Conservation (phyloP, 1,140 invertebrate species). For the Melitaea cinxia region DNA sequence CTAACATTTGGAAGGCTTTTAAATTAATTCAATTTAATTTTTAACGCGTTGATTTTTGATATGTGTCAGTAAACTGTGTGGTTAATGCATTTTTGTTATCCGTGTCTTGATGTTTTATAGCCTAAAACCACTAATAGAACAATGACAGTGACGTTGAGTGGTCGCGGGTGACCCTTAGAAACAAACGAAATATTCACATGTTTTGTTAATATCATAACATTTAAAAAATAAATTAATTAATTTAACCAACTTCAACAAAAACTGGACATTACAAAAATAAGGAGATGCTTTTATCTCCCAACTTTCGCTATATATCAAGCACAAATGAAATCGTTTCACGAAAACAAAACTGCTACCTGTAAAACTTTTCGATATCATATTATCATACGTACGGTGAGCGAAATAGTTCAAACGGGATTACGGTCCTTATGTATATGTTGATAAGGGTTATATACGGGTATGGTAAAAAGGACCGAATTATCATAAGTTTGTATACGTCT, state of each 20-base stretch:
- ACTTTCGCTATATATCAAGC: slow-evolving; percentile 44
- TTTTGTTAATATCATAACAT: slow-evolving; percentile 16
- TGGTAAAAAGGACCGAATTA: slow-evolving; percentile 53
- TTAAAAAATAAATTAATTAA: slow-evolving; percentile 37
- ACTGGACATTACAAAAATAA: slow-evolving; percentile 38
- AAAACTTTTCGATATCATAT: not conserved
- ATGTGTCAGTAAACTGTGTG: too few species aligned
- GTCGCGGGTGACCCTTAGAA: too few species aligned
- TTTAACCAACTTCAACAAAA: slow-evolving; percentile 41
- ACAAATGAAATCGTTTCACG: slow-evolving; percentile 38
- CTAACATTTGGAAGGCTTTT: too few species aligned
- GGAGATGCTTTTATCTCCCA: slow-evolving; percentile 36
- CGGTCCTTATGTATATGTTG: not conserved
- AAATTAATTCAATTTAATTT: too few species aligned
- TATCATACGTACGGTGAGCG: not conserved
- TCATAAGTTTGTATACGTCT: slow-evolving; percentile 62
- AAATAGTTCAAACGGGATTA: not conserved
- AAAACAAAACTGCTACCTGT: slow-evolving; percentile 33
- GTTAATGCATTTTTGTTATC: too few species aligned
- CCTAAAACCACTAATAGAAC: too few species aligned
- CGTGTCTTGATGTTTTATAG: too few species aligned
- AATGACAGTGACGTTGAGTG: too few species aligned
- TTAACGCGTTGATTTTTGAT: too few species aligned
- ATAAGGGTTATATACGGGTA: slow-evolving; percentile 1
- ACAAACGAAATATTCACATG: too few species aligned